Conservation (phyloP, 2,888 invertebrate species). For the Strigamia crassipes region DNA sequence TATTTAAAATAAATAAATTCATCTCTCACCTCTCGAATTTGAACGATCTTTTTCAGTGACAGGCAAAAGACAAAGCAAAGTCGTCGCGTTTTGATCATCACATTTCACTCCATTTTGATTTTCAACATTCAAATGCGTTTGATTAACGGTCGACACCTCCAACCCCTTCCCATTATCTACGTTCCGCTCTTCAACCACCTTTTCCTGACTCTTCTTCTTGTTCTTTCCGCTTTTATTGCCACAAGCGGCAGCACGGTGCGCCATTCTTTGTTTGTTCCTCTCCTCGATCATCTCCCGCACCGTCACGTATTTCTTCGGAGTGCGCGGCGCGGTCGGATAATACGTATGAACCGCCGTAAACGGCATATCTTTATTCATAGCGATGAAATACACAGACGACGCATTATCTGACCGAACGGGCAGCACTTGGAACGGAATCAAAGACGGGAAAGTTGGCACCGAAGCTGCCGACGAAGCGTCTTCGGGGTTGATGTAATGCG, state of each 20-base stretch:
- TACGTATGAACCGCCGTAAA: background rate
- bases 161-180: background rate
- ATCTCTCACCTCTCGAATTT: background rate
- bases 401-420: background rate
- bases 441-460: background rate
- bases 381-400: background rate
- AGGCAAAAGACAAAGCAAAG: background rate
- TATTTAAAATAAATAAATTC: background rate
- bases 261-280: background rate
- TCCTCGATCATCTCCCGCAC: background rate
- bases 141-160: background rate
- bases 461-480: background rate
- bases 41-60: background rate
- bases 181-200: too few relatives aligned
- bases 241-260: too few relatives aligned
- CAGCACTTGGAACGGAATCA: background rate
- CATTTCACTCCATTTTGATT: background rate
- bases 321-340: background rate
- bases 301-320: background rate
- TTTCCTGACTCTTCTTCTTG: too few relatives aligned
- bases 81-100: background rate
- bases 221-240: too few relatives aligned
- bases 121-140: background rate
- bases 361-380: background rate
- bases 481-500: too few relatives aligned